Base-by-base conservation (phyloP, 2,888 invertebrate species). In the Tetrapedia diversipes region DNA sequence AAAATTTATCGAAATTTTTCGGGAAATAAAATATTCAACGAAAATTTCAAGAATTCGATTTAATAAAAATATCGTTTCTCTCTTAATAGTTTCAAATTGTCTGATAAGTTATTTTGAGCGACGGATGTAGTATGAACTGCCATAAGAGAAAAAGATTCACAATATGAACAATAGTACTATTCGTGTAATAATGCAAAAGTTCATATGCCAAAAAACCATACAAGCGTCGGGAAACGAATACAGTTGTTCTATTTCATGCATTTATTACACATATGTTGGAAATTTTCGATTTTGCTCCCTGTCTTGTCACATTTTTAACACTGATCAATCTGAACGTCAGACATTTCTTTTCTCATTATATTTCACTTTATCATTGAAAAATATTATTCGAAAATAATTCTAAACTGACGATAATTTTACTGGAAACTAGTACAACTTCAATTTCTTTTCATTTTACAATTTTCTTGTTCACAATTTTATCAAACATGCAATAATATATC, bases 81-180 rank as follows among this genome's bases (percentile, higher is more conserved):
- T 16, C 1, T 10, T 8, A 8, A 22, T 43, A 32, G 3, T 49
- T 49, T 27, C 1, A 22, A 37, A 49, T 61, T 47, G 11, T 24
- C 7, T 1, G 14, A 24, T 29, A 16, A 11, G n/a, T 37, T 37
- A 27, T 19, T 53, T 66, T 24, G 45, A 47, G 45, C 60, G 32
- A 4, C 29, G 29, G 45, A 61, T 2, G 32, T 61, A 47, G 45
- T 61, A 61, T 24, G 47, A 14, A 47, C 34, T 61, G 24, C 14
- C 45, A 14, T 32, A 47, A 66, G n/a, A 16, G n/a, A 14, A n/a
- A 19, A 4, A 34, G n/a, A 34, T 54, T 65, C n/a, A 10, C 8
- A 10, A 43, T 7, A 43, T 19, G 19, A 57, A 39, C 34, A 57
- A 57, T 67, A 57, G 57, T 67, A 49, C 67, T 39, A 71, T 67